Percentiles rank a stretch among this genome's conserved stretches.
phyloP scores from a whole-genome alignment of 2,113 vertebrate species.

The Connochaetes taurinus region DNA sequence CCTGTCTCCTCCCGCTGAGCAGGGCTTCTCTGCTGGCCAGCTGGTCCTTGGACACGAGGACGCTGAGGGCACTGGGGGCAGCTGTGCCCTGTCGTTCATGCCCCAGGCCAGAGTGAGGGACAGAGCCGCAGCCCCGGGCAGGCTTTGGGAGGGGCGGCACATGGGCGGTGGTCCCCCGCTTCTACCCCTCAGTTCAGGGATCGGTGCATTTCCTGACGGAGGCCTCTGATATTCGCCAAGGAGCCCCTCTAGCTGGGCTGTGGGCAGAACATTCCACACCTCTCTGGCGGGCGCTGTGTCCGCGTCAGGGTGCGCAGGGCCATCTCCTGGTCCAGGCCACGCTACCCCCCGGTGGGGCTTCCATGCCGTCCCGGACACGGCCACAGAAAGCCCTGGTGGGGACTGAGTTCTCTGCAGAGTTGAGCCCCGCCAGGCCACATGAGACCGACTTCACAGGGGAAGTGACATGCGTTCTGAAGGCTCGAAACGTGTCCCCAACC shows the following conservation, averaged over 20 bases:
- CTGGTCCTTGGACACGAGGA: neutral
- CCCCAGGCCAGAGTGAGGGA: neutral
- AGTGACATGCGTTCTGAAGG: neutral
- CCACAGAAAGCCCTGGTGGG: neutral
- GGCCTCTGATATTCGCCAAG: neutral
- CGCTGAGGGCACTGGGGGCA: neutral
- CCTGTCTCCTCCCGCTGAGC: neutral
- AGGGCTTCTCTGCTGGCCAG: too few species aligned
- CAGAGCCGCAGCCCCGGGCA: neutral
- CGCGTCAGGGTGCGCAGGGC: fast-evolving
- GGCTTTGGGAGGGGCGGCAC: neutral
- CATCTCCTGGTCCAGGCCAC: neutral
- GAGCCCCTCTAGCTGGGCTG: neutral
- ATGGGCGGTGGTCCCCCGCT: fast-evolving
- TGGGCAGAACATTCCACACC: neutral
- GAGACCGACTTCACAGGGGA: neutral
- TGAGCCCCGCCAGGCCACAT: fast-evolving
- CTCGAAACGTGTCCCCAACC: too few species aligned
- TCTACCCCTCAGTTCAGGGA: neutral
- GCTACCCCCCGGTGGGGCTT: neutral
- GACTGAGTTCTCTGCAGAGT: neutral
- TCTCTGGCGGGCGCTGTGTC: fast-evolving
- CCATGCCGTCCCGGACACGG: fast-evolving
- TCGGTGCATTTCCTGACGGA: neutral
- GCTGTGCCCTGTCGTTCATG: neutral